These are phyloP conservation scores for Plemyria rubiginata DNA, from an alignment of 2,888 invertebrate genomes.

Conservation along the genomic window DNA sequence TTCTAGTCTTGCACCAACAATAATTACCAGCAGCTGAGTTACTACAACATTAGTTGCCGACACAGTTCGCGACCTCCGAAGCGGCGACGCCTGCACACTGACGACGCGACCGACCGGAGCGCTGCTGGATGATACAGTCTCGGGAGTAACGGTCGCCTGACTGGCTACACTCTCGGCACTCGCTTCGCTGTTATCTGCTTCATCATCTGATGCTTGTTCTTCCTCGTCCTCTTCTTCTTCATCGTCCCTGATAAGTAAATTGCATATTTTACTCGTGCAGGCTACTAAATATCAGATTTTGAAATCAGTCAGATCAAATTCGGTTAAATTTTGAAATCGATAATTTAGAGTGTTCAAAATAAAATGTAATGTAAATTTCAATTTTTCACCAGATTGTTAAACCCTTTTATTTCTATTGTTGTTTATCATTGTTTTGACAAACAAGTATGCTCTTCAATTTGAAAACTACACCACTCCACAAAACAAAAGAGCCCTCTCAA, in stretches of 20 bases:
- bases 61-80: conserved; percentile 74
- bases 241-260: conserved; percentile 40
- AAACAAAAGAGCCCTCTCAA: conserved; percentile 25
- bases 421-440: background rate
- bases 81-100: conserved; percentile 59
- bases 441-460: conserved; percentile 10
- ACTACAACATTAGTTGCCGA: conserved; percentile 57
- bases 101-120: conserved; percentile 60
- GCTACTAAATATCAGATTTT: too few relatives aligned
- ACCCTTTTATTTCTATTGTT: background rate
- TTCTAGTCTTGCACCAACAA: background rate
- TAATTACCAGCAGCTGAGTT: conserved; percentile 43
- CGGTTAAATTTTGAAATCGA: too few relatives aligned
- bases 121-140: conserved; percentile 70
- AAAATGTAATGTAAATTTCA: too few relatives aligned
- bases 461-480: conserved; percentile 20
- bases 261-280: background rate
- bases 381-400: too few relatives aligned
- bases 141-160: conserved; percentile 72
- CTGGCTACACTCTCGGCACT: conserved; percentile 66
- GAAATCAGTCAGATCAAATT: too few relatives aligned
- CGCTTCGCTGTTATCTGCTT: conserved; percentile 66
- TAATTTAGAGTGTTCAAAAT: too few relatives aligned
- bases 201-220: conserved; percentile 59
- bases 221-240: conserved; percentile 68